These are phyloP conservation scores for Clepsis dumicolana DNA, from an alignment of 2,888 invertebrate species.

Conservation along the genomic window DNA sequence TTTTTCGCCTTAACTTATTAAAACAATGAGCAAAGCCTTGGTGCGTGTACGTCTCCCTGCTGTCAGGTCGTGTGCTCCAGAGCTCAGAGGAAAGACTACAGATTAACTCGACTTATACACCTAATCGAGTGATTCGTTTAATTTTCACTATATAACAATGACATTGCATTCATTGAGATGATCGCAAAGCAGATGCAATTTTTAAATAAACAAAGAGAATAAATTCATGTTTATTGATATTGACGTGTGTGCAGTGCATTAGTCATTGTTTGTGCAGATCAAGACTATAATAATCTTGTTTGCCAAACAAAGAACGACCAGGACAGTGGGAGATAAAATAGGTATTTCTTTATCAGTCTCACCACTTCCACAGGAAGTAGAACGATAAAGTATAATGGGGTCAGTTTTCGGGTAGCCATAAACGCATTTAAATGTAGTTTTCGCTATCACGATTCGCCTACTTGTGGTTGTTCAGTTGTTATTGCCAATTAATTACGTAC, in stretches of 20 bases:
- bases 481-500: constrained; percentile 11
- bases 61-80: no score
- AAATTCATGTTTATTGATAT: constrained; percentile 10
- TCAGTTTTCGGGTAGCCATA: constrained; percentile 27
- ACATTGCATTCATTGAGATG: not conserved
- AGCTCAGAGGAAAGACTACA: no score
- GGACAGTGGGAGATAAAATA: constrained; percentile 10
- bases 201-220: not conserved
- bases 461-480: constrained; percentile 13
- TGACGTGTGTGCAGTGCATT: constrained; percentile 12
- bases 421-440: constrained; percentile 30
- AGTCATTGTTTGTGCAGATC: constrained; percentile 28
- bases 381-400: constrained; percentile 27
- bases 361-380: constrained; percentile 11
- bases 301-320: constrained; percentile 31
- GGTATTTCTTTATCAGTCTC: constrained; percentile 21
- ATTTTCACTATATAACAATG: no score
- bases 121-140: no score
- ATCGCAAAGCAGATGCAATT: not conserved
- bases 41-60: no score
- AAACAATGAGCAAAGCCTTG: no score
- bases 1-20: not conserved
- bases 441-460: constrained; percentile 20
- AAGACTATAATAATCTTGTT: constrained; percentile 9
- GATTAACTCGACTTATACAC: no score